Evolutionary conservation across 1,140 invertebrate genomes (phyloP), one percentile per base, ranked within the genome.

Genomic region (Lepidurus apus): DNA sequence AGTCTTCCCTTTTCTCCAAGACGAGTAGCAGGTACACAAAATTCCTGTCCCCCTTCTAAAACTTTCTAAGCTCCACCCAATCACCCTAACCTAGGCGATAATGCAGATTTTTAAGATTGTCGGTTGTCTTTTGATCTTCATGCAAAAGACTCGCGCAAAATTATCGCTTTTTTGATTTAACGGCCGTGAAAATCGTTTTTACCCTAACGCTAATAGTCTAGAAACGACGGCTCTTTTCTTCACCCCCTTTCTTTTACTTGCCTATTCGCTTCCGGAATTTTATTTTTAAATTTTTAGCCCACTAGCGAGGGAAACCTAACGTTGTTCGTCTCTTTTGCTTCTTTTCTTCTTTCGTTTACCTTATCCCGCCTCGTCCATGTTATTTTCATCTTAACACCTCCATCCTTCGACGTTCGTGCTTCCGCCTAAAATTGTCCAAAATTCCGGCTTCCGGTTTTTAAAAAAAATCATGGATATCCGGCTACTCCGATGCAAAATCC

Each of bases 1-100:
- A 97, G 86, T 92, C 92, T 82, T 93, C 94, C 85, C 91, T 92
- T 83, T 95, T 95, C 87, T 82, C 80, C 77, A 93, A 93, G 86
- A 93, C 53, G 76, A 74, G 42, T 13, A 77, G 47, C 43, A 77
- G 75, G 75, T 77, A 42, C 24, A 47, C 4, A 47, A 47, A 10
- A 47, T 47, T 47, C 17, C 1, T 47, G 0, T 47, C 17, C 45
- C 1, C 4, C 17, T 47, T 34, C 34, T 34, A 34, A 34, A 34
- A 34, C 34, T 34, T 34, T 34, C 34, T 34, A 34, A 34, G 34
- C 2, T 34, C 1, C 34, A 34, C 34, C 34, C 34, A 4, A 34
- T 34, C 34, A 34, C 34, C 34, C 34, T 34, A 34, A 34, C 34
- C 2, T 34, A 34, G 34, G 4, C 34, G 34, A 34, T 34, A 34